phyloP scores from a whole-genome alignment of 1,140 invertebrate species.

The Paracyclopina nana region DNA sequence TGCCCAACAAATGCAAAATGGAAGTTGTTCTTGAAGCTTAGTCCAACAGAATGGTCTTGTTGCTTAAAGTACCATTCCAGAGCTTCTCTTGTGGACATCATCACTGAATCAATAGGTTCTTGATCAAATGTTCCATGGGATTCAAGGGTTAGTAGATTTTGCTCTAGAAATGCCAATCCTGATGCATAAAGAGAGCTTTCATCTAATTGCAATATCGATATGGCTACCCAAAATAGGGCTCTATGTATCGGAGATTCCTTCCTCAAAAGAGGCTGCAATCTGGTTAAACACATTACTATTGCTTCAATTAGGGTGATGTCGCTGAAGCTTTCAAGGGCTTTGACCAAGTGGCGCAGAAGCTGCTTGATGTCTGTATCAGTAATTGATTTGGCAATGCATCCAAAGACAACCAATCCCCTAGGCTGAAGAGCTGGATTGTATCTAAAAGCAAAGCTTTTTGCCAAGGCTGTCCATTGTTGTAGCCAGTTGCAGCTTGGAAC shows the following conservation, averaged over 20 bases:
- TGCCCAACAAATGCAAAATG: conserved; percentile 95
- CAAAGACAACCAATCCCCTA: conserved; percentile 81
- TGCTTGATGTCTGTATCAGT: conserved; percentile 57
- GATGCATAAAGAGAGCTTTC: conserved; percentile 78
- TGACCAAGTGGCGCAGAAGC: conserved; percentile 70
- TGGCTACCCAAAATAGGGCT: conserved; percentile 87
- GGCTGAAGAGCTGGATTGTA: conserved; percentile 93
- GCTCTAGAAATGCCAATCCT: conserved; percentile 78
- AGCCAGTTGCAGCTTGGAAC: conserved; percentile 86
- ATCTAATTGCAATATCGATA: conserved; percentile 82
- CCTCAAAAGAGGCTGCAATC: conserved; percentile 71
- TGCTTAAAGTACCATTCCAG: conserved; percentile 96
- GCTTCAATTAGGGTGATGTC: conserved; percentile 79
- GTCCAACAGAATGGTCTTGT: conserved; percentile 78
- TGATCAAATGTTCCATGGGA: conserved; percentile 56
- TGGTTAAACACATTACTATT: conserved; percentile 83
- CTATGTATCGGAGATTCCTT: conserved; percentile 29
- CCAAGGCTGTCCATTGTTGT: conserved; percentile 70
- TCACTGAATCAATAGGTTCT: conserved; percentile 62
- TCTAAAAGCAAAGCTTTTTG: conserved; percentile 85
- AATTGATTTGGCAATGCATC: conserved; percentile 58
- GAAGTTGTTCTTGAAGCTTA: conserved; percentile 67
- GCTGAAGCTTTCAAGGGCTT: conserved; percentile 82
- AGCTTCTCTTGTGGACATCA: conserved; percentile 87
- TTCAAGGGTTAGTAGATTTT: conserved; percentile 88